Base-by-base conservation (phyloP, 2,113 vertebrate genomes). In the Gymnarchus niloticus region DNA sequence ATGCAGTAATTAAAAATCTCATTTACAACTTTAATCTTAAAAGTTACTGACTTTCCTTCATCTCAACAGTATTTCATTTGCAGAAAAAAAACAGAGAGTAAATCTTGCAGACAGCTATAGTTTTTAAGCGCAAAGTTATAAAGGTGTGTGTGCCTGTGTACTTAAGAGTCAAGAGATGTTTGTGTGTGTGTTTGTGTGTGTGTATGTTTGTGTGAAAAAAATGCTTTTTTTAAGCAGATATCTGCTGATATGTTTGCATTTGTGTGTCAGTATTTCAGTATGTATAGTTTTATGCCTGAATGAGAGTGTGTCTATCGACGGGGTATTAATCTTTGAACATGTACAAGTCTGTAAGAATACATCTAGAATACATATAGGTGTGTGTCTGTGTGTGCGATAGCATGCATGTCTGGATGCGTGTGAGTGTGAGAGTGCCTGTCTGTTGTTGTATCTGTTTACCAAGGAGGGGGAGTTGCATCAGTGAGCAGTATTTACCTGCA, bases 1-100 rank as follows among this genome's bases (percentile, higher is more conserved):
- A 95, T 95, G 91, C 92, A 90, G 94, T 95, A 95, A 95, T 95
- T 95, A 95, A 95, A 95, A 94, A 95, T 95, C 94, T 95, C 93
- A 95, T 95, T 93, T 92, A 56, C 91, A 88, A 84, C 93, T 92
- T 91, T 90, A 90, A 93, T 92, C 93, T 92, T 92, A 93, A 92
- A 89, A 93, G 89, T 90, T 91, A 90, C 89, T 89, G 93, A 91
- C 91, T 92, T 90, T 90, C 89, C 91, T 92, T 90, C 90, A 88
- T 92, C 92, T 91, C 92, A 92, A 88, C 86, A 73, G 33, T 23
- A 77, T 59, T 33, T 85, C 41, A 46, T 56, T n/a, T 37, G 61
- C 59, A 54, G 21, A 51, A 19, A 84, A 84, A 84, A 84, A 56
- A 82, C 21, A 46, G 41, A 25, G 12, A 84, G 17, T 84, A 49